Evolutionary conservation across 2,113 vertebrate species (phyloP).

Genomic region (Seriola aureovittata): DNA sequence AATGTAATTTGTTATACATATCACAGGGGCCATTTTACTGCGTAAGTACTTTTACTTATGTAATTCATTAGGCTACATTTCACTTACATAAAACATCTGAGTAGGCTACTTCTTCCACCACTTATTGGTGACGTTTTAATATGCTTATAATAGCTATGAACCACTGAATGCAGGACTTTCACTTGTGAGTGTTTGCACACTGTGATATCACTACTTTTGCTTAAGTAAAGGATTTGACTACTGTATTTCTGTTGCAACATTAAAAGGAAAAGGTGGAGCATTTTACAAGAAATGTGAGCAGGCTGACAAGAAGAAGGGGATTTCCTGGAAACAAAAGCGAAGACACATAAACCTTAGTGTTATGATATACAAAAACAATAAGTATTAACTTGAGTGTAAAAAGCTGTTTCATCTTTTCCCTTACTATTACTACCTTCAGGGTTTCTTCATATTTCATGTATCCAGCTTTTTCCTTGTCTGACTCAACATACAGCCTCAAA

Average conservation of each 20-base stretch:
- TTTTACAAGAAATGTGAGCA: neutral
- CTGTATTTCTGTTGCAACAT: neutral
- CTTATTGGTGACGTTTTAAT: neutral
- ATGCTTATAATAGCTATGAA: neutral
- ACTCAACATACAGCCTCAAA: neutral
- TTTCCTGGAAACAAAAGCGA: slow-evolving; percentile 23
- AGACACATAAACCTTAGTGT: neutral
- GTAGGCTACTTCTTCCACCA: too few relatives aligned
- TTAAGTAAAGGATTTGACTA: neutral
- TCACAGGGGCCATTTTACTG: too few relatives aligned
- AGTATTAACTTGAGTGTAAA: neutral
- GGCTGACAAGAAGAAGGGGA: neutral
- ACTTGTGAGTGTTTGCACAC: neutral
- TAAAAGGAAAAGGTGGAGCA: neutral
- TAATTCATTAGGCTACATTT: too few relatives aligned
- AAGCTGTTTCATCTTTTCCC: neutral
- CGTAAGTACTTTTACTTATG: too few relatives aligned
- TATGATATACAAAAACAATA: neutral
- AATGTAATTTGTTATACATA: too few relatives aligned
- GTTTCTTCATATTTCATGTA: neutral
- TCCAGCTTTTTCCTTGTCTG: neutral
- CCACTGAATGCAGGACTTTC: neutral
- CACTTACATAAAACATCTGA: too few relatives aligned
- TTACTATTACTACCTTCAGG: neutral
- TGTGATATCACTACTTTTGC: neutral